A percentile compares a stretch with the other conserved stretches of the same genome.
Conservation (phyloP, 2,888 invertebrate species). For the Brenthis hecate region DNA sequence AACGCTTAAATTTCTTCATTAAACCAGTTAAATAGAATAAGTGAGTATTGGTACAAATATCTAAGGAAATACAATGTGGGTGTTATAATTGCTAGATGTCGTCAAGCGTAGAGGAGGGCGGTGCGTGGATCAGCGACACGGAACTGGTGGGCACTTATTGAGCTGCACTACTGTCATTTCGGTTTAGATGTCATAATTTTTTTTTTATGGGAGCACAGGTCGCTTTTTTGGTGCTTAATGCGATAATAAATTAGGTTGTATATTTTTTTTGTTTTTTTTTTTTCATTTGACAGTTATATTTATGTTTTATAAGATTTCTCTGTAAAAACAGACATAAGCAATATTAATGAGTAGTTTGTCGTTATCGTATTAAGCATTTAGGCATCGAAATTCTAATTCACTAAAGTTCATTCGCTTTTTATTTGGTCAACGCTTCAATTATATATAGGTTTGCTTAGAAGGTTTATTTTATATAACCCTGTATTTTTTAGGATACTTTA, state of each 20-base stretch:
- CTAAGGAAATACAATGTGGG: neutral
- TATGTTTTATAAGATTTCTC: neutral
- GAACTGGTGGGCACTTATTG: slow-evolving; percentile 73
- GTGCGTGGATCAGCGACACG: slow-evolving; percentile 78
- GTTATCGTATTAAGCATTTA: neutral
- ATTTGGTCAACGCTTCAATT: neutral
- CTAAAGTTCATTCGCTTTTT: neutral
- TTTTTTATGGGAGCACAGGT: slow-evolving; percentile 22
- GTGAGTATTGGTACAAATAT: neutral
- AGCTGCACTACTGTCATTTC: slow-evolving; percentile 51
- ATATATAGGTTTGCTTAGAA: too few relatives aligned
- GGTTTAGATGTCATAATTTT: slow-evolving; percentile 51
- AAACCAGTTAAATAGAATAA: too few relatives aligned
- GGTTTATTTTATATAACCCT: too few relatives aligned
- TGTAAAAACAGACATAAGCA: neutral
- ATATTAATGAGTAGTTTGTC: neutral
- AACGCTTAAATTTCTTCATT: too few relatives aligned
- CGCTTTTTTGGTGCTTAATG: slow-evolving; percentile 18
- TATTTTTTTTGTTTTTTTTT: too few relatives aligned
- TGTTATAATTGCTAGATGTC: slow-evolving; percentile 58
- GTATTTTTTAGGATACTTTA: too few relatives aligned
- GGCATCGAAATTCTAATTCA: slow-evolving; percentile 4
- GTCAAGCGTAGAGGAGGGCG: slow-evolving; percentile 71
- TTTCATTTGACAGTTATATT: too few relatives aligned
- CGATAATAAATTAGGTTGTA: neutral